A percentile compares a stretch with the other conserved stretches of the same genome.
Evolutionary conservation across 2,113 vertebrate species (phyloP).

Genomic region (Peromyscus californicus): DNA sequence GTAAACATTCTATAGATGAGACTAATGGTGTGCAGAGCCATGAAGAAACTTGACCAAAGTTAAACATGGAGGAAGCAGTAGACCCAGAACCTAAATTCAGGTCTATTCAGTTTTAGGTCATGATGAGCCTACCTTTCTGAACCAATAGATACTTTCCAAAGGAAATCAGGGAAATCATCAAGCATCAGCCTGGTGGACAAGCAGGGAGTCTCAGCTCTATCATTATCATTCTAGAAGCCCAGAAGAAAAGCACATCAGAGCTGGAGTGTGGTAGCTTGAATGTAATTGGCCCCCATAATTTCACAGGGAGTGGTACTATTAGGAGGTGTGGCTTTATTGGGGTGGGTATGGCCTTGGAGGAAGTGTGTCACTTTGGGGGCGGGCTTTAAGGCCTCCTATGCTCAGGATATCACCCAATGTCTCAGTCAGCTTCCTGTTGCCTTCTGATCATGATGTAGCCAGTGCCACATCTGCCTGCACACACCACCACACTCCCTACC

Average conservation of each 20-base stretch:
- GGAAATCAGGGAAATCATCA: background rate
- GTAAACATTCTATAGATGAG: background rate
- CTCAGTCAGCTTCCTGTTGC: background rate
- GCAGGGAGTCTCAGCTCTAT: background rate
- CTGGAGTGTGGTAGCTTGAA: background rate
- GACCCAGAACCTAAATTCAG: background rate
- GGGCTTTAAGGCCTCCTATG: background rate
- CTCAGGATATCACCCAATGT: background rate
- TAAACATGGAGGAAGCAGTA: background rate
- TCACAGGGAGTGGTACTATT: background rate
- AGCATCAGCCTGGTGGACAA: background rate
- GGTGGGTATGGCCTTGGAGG: background rate
- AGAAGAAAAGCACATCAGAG: background rate
- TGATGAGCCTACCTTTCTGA: background rate
- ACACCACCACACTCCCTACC: background rate
- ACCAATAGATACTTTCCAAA: background rate
- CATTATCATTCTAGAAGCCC: background rate
- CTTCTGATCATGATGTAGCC: background rate
- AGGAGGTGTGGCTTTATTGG: background rate
- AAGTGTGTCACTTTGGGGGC: background rate
- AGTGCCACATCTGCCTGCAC: background rate
- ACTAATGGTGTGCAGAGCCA: background rate
- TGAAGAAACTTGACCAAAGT: background rate
- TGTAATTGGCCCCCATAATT: background rate
- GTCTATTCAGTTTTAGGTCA: background rate